phyloP scores from a whole-genome alignment of 2,113 vertebrate species.

The Melospiza georgiana region DNA sequence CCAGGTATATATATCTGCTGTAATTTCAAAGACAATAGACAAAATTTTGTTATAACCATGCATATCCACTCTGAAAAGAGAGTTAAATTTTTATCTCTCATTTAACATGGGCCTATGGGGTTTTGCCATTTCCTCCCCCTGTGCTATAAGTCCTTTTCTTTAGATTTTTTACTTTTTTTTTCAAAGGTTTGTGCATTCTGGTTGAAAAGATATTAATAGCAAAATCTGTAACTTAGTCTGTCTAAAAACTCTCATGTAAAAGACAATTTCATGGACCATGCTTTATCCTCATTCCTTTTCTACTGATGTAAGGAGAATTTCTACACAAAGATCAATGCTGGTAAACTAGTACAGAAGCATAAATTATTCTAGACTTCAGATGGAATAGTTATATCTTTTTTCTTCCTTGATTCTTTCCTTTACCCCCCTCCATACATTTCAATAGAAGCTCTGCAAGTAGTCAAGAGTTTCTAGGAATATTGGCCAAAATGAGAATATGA shows the following conservation, averaged over 20 bases:
- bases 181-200: neutral
- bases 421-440: neutral
- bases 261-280: neutral
- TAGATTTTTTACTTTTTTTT: neutral
- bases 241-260: neutral
- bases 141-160: neutral
- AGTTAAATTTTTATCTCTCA: neutral
- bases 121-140: neutral
- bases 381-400: neutral
- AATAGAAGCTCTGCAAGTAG: neutral
- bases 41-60: neutral
- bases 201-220: neutral
- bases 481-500: neutral
- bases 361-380: neutral
- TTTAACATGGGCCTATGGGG: neutral
- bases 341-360: neutral
- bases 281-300: neutral
- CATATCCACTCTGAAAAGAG: neutral
- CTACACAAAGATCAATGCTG: neutral
- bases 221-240: neutral
- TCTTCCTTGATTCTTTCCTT: neutral
- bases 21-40: neutral
- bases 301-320: constrained; percentile 7
- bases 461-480: neutral
- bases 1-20: neutral